Percentiles rank a stretch among this genome's conserved stretches.
Conservation (phyloP, 2,888 invertebrate species). For the Chymomyza amoena region DNA sequence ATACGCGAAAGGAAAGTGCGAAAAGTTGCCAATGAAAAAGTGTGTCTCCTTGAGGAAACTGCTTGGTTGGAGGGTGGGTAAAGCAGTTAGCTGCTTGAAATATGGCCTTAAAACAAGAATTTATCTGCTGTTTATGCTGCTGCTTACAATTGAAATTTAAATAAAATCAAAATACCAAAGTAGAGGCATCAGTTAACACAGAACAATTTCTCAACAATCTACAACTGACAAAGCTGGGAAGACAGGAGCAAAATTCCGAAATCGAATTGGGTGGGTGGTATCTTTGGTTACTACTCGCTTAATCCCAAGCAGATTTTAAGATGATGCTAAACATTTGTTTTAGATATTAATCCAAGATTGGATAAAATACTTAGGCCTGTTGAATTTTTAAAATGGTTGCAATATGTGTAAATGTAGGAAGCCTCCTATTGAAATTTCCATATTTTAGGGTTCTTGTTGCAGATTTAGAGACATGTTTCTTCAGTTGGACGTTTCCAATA, state of each 20-base stretch:
- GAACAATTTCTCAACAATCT: background rate
- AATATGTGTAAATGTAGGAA: background rate
- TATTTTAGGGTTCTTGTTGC: no score
- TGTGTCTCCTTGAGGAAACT: background rate
- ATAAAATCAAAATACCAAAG: slow-evolving; percentile 33
- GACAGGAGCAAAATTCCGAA: background rate
- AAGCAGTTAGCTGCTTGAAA: slow-evolving; percentile 30
- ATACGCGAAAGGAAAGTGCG: slow-evolving; percentile 18
- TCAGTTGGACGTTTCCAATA: no score
- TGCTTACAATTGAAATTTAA: slow-evolving; percentile 30
- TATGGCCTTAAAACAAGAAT: slow-evolving; percentile 55
- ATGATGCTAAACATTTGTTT: background rate
- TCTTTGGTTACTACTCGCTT: background rate
- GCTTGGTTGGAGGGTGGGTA: no score
- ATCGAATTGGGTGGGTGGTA: background rate
- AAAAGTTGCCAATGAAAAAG: slow-evolving; percentile 13
- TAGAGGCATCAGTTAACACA: slow-evolving; percentile 2
- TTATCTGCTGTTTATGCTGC: slow-evolving; percentile 39
- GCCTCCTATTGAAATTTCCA: no score
- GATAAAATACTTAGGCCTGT: background rate
- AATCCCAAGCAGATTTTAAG: background rate
- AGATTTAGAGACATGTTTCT: no score
- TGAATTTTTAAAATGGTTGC: background rate
- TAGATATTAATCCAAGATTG: background rate
- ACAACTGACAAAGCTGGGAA: background rate